Evolutionary conservation across 1,140 invertebrate species (phyloP).

Genomic region (Heliconius melpomene): DNA sequence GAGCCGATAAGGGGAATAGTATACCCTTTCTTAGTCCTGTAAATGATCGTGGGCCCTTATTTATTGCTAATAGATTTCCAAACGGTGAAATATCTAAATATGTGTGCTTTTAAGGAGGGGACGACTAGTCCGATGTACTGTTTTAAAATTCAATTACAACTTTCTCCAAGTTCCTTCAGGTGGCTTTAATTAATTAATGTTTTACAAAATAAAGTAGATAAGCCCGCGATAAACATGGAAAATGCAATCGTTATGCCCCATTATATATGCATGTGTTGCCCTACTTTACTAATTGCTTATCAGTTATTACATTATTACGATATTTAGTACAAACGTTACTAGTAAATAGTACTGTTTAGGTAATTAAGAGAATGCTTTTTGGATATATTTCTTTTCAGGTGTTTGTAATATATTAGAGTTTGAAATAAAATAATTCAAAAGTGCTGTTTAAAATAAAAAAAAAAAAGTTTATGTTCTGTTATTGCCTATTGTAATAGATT

Average conservation of each 20-base stretch:
- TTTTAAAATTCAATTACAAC: constrained; percentile 52
- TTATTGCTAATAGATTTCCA: constrained; percentile 78
- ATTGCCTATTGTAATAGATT: background rate
- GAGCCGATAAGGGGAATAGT: constrained; percentile 72
- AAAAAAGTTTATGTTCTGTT: too few species aligned
- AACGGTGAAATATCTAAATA: constrained; percentile 62
- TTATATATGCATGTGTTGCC: constrained; percentile 24
- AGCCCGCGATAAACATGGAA: constrained; percentile 34
- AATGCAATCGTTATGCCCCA: constrained; percentile 34
- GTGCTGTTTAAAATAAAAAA: too few species aligned
- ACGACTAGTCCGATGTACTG: constrained; percentile 45
- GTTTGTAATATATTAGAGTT: too few species aligned
- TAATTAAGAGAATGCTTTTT: background rate
- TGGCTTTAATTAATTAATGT: constrained; percentile 37
- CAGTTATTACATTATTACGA: constrained; percentile 17
- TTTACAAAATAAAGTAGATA: constrained; percentile 37
- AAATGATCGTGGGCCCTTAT: constrained; percentile 72
- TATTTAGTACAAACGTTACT: constrained; percentile 19
- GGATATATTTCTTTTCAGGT: background rate
- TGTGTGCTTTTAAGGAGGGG: constrained; percentile 63
- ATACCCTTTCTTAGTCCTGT: constrained; percentile 74
- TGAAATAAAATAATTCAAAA: too few species aligned
- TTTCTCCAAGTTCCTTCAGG: constrained; percentile 39
- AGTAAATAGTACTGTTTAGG: constrained; percentile 1
- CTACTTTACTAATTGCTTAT: constrained; percentile 33